These are phyloP conservation scores for Musca vetustissima DNA, from an alignment of 1,140 invertebrate genomes.

Conservation along the genomic window DNA sequence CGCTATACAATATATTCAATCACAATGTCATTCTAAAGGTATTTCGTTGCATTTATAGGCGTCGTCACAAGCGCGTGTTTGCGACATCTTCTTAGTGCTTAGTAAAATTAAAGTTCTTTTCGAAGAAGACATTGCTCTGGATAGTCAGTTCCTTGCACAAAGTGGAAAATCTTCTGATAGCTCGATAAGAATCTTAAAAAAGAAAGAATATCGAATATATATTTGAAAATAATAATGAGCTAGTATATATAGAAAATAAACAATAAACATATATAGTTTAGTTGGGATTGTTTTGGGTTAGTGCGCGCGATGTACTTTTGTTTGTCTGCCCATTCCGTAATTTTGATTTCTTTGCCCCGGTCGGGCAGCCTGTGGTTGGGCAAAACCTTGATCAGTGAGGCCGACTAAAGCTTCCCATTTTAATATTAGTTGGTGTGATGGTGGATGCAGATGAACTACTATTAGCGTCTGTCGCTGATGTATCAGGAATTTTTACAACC, in stretches of 20 bases:
- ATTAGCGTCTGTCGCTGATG: conserved; percentile 9
- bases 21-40: conserved; percentile 2
- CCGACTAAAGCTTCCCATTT: conserved; percentile 9
- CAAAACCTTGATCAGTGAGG: conserved; percentile 2
- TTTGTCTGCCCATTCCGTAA: too few species aligned
- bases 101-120: conserved; percentile 48
- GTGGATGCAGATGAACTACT: conserved; percentile 9
- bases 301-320: neutral
- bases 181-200: conserved; percentile 27
- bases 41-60: conserved; percentile 2
- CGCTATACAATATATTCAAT: neutral
- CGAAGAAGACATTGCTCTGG: conserved; percentile 51
- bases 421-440: conserved; percentile 10
- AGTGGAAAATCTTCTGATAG: conserved; percentile 51
- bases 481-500: neutral
- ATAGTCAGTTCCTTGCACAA: conserved; percentile 52
- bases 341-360: too few species aligned
- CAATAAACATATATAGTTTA: neutral
- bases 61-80: neutral
- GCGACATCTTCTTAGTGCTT: conserved; percentile 33
- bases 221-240: neutral
- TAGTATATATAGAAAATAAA: neutral
- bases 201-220: neutral
- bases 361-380: too few species aligned
- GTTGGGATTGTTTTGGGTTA: neutral